phyloP scores from a whole-genome alignment of 2,113 vertebrate species.

The Cyphomyrus discorhynchus region DNA sequence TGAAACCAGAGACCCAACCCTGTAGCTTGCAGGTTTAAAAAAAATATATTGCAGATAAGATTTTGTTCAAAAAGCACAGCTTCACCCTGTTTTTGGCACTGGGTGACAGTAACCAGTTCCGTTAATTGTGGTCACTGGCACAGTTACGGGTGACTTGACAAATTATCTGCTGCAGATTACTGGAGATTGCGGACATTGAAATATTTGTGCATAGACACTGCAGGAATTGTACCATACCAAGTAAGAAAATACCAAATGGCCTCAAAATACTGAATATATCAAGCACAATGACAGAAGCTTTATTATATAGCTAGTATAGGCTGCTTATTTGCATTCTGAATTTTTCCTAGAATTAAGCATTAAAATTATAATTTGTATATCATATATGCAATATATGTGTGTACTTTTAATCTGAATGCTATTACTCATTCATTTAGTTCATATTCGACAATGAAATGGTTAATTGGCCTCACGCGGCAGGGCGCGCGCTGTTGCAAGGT shows the following conservation, averaged over 20 bases:
- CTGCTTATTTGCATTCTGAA: not conserved
- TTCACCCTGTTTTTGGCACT: not conserved
- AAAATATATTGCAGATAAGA: not conserved
- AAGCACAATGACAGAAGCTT: not conserved
- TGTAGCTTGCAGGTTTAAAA: not conserved
- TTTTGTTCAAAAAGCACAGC: not conserved
- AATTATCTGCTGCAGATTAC: not conserved
- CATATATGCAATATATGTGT: not conserved
- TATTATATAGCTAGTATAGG: not conserved
- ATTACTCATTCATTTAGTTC: not conserved
- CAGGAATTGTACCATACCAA: not conserved
- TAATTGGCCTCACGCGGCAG: conserved; percentile 40
- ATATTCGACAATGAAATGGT: conserved; percentile 43
- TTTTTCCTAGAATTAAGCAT: not conserved
- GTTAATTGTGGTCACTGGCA: conserved; percentile 7
- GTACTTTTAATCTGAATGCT: not conserved
- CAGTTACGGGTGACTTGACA: not conserved
- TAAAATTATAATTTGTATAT: not conserved
- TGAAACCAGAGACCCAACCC: not conserved
- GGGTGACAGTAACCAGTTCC: not conserved
- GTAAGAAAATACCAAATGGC: not conserved
- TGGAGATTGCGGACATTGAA: not conserved
- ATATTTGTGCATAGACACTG: conserved; percentile 5
- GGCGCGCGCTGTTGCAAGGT: conserved; percentile 54
- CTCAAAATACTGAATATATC: not conserved